Conservation (phyloP, 2,888 invertebrate species). For the Andrena dorsata region DNA sequence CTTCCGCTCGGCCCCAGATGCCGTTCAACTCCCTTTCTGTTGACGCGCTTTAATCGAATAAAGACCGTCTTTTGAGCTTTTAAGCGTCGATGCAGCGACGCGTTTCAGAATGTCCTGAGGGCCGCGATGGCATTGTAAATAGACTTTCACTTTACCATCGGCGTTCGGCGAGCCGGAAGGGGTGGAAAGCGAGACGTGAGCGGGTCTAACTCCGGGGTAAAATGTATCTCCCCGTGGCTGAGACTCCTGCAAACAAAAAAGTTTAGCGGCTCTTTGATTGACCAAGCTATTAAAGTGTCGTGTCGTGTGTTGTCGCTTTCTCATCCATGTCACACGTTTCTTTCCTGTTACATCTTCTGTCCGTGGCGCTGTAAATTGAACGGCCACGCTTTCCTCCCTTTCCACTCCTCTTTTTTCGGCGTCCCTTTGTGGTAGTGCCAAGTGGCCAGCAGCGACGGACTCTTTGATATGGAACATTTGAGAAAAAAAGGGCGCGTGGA, state of each 20-base stretch:
- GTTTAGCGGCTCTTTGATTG: constrained; percentile 23
- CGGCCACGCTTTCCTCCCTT: background rate
- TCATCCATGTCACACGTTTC: background rate
- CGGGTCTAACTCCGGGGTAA: background rate
- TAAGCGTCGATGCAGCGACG: background rate
- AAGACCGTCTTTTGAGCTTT: constrained; percentile 3
- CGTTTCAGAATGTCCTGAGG: constrained; percentile 7
- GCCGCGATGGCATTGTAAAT: constrained; percentile 30
- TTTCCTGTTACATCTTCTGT: constrained; percentile 1
- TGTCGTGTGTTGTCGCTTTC: constrained; percentile 1
- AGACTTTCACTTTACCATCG: constrained; percentile 21
- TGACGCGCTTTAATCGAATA: constrained; percentile 10
- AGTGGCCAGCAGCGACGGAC: constrained; percentile 1
- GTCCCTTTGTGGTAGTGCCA: constrained; percentile 28
- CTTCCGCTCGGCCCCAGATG: background rate
- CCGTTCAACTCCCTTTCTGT: background rate
- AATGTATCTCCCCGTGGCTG: constrained; percentile 5
- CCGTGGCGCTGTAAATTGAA: constrained; percentile 12
- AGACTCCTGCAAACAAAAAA: background rate
- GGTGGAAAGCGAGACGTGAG: constrained; percentile 23
- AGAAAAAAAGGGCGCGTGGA: background rate
- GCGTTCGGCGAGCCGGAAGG: background rate
- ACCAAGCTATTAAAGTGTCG: constrained; percentile 27
- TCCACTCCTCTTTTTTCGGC: background rate
- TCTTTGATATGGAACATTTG: background rate